Evolutionary conservation across 1,140 invertebrate species (phyloP).

Genomic region (Chymomyza costata): DNA sequence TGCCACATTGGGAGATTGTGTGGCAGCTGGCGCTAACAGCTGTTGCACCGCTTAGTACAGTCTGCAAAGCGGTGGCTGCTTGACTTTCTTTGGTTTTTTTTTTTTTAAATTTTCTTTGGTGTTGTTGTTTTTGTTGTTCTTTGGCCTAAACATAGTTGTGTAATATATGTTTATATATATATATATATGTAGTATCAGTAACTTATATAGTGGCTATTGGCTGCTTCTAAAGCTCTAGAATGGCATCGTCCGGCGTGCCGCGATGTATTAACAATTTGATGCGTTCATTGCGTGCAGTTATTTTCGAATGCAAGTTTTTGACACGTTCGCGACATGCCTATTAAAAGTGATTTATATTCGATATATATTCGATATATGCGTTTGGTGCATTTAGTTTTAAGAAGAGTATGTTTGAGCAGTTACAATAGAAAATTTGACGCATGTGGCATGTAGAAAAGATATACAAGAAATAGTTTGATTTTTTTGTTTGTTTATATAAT

Average conservation of each 20-base stretch:
- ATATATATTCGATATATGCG: conserved; percentile 25
- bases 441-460: conserved; percentile 55
- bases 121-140: conserved; percentile 43
- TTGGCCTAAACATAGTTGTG: conserved; percentile 7
- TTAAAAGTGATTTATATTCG: conserved; percentile 29
- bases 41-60: conserved; percentile 24
- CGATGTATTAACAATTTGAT: conserved; percentile 90
- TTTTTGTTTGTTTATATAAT: conserved; percentile 17
- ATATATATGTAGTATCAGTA: conserved; percentile 27
- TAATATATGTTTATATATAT: conserved; percentile 18
- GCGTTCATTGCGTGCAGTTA: conserved; percentile 88
- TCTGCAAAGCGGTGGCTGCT: conserved; percentile 55
- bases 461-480: conserved; percentile 47
- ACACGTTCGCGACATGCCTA: conserved; percentile 90
- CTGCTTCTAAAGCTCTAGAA: conserved; percentile 67
- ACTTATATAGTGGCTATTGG: conserved; percentile 32
- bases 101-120: conserved; percentile 35
- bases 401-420: conserved; percentile 20
- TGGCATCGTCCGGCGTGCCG: conserved; percentile 84
- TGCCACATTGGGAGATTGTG: neutral
- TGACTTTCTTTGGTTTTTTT: conserved; percentile 27
- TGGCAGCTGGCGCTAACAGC: conserved; percentile 1
- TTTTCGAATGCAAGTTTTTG: conserved; percentile 90
- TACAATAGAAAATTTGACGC: conserved; percentile 14
- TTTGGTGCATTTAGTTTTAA: conserved; percentile 40